Evolutionary conservation across 2,113 vertebrate genomes (phyloP).

Genomic region (Rhegmatorhina hoffmannsi): DNA sequence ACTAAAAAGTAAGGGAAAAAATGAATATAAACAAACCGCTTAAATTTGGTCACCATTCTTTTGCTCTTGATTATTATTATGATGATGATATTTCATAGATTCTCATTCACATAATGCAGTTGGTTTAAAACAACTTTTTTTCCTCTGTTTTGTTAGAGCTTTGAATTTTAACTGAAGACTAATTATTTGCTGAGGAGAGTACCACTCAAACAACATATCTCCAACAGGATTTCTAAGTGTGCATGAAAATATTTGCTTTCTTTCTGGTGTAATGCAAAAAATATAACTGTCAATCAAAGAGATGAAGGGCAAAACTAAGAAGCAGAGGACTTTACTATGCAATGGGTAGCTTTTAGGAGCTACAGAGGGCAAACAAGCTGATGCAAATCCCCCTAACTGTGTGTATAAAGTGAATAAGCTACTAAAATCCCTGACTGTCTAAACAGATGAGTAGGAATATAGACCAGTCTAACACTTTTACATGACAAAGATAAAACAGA

Average conservation of each 20-base stretch:
- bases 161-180: not conserved
- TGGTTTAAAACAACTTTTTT: rapidly evolving
- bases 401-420: not conserved
- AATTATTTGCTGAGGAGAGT: not conserved
- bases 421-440: not conserved
- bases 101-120: not conserved
- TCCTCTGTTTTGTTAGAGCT: not conserved
- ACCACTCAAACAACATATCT: not conserved
- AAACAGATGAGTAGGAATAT: not conserved
- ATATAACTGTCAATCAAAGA: not conserved
- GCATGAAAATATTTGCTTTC: not conserved
- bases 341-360: not conserved
- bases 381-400: not conserved
- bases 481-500: slow-evolving; percentile 3
- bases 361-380: not conserved
- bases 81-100: not conserved
- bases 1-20: not conserved
- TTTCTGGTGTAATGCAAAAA: not conserved
- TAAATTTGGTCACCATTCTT: not conserved
- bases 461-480: not conserved
- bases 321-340: not conserved
- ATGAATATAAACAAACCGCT: not conserved
- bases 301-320: not conserved
- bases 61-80: not conserved
- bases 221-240: not conserved